These are phyloP conservation scores for Linhomoeus sp. DNA, from an alignment of 2,888 invertebrate genomes.

Conservation along the genomic window DNA sequence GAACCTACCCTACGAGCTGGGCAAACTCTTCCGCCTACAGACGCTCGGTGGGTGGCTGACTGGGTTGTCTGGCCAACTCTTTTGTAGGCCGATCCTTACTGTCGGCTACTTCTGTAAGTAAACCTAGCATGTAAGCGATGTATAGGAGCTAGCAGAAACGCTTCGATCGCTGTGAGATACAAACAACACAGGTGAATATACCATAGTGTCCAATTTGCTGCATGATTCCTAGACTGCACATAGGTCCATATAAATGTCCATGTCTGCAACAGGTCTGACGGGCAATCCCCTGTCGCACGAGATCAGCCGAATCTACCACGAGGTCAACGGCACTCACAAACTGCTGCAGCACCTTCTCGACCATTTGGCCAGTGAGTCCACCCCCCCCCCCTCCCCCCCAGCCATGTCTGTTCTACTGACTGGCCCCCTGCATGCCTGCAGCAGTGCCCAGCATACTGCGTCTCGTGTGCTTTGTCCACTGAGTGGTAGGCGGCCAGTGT, in stretches of 20 bases:
- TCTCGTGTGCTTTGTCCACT: too few species aligned
- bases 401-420: not conserved
- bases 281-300: slow-evolving; percentile 88
- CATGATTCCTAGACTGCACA: too few species aligned
- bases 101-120: too few species aligned
- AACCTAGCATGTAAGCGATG: too few species aligned
- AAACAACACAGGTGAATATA: not conserved
- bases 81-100: too few species aligned
- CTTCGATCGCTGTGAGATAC: not conserved
- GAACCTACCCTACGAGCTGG: slow-evolving; percentile 82
- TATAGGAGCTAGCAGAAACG: not conserved
- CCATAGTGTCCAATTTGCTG: too few species aligned
- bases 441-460: not conserved
- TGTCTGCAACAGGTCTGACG: slow-evolving; percentile 28
- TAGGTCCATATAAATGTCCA: too few species aligned
- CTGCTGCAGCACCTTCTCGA: slow-evolving; percentile 82
- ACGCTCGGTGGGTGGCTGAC: slow-evolving; percentile 46
- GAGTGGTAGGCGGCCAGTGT: too few species aligned
- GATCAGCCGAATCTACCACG: slow-evolving; percentile 69
- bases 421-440: not conserved
- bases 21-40: slow-evolving; percentile 86
- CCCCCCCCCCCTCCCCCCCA: not conserved
- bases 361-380: slow-evolving; percentile 64
- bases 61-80: not conserved
- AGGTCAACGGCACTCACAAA: slow-evolving; percentile 79